phyloP scores from a whole-genome alignment of 2,888 invertebrate genomes.

The Poecilus cupreus region DNA sequence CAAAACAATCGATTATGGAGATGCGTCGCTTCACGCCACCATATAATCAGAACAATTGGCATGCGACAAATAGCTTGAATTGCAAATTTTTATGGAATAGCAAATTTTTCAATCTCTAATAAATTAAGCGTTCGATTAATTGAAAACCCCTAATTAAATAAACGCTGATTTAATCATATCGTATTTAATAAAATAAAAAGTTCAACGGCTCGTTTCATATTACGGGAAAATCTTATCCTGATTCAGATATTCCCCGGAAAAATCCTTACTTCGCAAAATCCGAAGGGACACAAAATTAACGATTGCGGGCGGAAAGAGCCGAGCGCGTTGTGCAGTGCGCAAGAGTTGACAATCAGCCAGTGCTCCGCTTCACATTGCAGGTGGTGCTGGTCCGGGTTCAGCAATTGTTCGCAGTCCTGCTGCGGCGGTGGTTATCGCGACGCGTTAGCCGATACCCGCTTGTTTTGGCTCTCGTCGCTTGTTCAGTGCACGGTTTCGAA shows the following conservation, averaged over 20 bases:
- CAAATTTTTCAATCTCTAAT: constrained; percentile 11
- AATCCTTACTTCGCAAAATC: constrained; percentile 53
- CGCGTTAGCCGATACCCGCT: not conserved
- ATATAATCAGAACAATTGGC: not conserved
- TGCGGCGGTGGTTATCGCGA: not conserved
- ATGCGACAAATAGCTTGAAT: not conserved
- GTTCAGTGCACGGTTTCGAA: not conserved
- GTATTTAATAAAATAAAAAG: constrained; percentile 41
- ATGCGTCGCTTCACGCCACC: not conserved
- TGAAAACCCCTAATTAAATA: constrained; percentile 14
- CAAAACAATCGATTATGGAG: constrained; percentile 5
- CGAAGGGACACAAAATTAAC: constrained; percentile 47
- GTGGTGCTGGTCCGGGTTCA: not conserved
- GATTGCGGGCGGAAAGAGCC: constrained; percentile 49
- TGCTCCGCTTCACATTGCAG: not conserved
- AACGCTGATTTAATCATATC: constrained; percentile 28
- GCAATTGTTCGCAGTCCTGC: not conserved
- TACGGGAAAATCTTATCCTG: constrained; percentile 16
- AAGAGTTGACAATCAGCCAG: constrained; percentile 10
- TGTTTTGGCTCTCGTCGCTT: not conserved
- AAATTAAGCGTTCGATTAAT: not conserved
- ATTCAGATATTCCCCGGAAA: constrained; percentile 32
- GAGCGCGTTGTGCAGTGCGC: constrained; percentile 49
- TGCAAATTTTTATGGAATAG: not conserved
- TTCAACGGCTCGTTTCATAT: not conserved